phyloP scores from a whole-genome alignment of 2,113 vertebrate species.

The Rafetus swinhoei region DNA sequence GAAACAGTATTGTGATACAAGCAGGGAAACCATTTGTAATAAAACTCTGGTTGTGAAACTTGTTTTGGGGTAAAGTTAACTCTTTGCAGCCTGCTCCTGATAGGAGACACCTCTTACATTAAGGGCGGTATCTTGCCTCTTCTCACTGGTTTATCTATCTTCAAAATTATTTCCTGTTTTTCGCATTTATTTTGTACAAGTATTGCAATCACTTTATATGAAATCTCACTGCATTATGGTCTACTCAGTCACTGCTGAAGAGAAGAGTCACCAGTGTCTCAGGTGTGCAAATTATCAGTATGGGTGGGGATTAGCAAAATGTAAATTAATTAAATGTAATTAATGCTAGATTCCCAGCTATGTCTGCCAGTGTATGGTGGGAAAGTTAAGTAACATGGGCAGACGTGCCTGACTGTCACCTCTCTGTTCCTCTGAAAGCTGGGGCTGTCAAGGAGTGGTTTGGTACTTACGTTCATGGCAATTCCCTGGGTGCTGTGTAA shows the following conservation, averaged over 20 bases:
- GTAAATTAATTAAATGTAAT: neutral
- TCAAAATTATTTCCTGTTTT: neutral
- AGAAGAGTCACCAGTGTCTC: neutral
- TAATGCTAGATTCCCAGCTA: neutral
- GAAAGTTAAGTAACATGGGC: neutral
- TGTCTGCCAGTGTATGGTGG: neutral
- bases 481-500: neutral
- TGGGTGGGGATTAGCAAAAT: neutral
- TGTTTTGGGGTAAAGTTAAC: neutral
- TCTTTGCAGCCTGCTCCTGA: neutral
- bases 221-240: accelerated
- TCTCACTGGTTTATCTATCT: neutral
- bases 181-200: neutral
- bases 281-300: neutral
- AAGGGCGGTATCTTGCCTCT: accelerated
- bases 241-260: neutral
- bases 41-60: neutral
- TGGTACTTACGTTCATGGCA: neutral
- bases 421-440: neutral
- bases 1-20: neutral
- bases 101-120: accelerated
- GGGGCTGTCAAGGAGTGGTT: neutral
- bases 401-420: neutral
- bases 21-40: neutral
- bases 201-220: neutral